Evolutionary conservation across 2,113 vertebrate species (phyloP), one percentile per base, ranked within the genome.

Genomic region (Callionymus lyra): DNA sequence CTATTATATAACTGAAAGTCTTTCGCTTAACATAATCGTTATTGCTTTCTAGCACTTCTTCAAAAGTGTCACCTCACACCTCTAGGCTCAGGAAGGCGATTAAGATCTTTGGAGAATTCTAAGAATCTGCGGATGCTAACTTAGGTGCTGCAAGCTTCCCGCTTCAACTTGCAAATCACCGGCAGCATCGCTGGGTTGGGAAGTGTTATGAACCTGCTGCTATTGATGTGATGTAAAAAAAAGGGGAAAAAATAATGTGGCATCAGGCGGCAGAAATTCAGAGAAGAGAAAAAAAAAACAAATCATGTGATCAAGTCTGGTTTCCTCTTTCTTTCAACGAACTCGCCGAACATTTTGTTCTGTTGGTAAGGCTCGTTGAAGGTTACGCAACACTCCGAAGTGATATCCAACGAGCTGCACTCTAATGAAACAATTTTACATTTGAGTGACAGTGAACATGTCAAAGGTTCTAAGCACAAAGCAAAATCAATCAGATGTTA

Each of bases 281-380:
- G 49, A 86, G 88, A 91, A 90, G 88, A 88, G 89, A 80, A 82
- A 81, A 77, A 77, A 91, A 90, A 88, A 88, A 89, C 80, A 82
- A 81, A 77, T 6, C 56, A 69, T 64, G 68, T 83, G 80, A 82
- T 73, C 38, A 16, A n/a, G 44, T 53, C 60, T 68, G 65, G 63
- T 84, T 91, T 91, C 87, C 81, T 71, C 81, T 13, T 63, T 83
- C 71, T 47, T 46, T 41, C 15, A 58, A 50, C 63, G 59, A 9
- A 10, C 6, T 63, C 65, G 17, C 46, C 45, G 84, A 79, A 90
- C 83, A 70, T 12, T 10, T 14, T 76, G 82, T 85, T 75, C 50
- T 75, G 27, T 77, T 11, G 72, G 57, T 75, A 62, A 70, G 31
- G 50, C 31, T 39, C 16, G 21, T 44, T 48, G 21, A 34, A 12